Evolutionary conservation across 2,113 vertebrate genomes (phyloP), one percentile per base, ranked within the genome.

Genomic region (Anhinga anhinga): DNA sequence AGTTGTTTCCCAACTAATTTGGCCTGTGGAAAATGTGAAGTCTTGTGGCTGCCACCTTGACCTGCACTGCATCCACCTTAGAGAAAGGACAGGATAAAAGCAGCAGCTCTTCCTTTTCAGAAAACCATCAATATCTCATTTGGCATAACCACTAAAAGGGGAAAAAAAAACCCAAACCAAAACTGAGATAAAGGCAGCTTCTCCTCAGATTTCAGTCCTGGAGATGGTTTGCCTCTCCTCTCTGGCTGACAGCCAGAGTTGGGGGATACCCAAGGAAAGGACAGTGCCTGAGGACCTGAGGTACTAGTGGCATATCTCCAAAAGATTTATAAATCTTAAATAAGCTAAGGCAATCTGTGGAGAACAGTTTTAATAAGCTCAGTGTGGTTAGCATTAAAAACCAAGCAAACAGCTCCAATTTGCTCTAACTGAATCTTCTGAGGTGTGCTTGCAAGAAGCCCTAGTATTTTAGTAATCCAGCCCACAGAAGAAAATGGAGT

Each of bases 401-500:
- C 38, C 44, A 91, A 92, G 67, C 45, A 76, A 97, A 88, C 61
- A 76, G 61, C 34, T 82, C 65, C 52, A 76, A 12, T 87, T 47
- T 95, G 34, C 44, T 94, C 52, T 74, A 16, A 50, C 15, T 36
- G n/a, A 73, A 63, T 59, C 49, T 94, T 91, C 32, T 53, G 29
- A 93, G n/a, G 20, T 3, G 0, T 26, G 13, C 26, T 49, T 82
- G 30, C 0, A 3, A 90, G 55, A 83, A 67, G 34, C 16, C 27
- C 15, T 19, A 52, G 16, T 62, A 26, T 49, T 76, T 70, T 47
- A 82, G 47, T 61, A 87, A 69, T 40, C 61, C 30, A 82, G 23
- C 16, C n/a, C 84, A 30, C 72, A 90, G 38, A 67, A 73, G 56
- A 66, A 77, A 83, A 83, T 16, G 9, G 27, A 93, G 27, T 72